These are phyloP conservation scores for Xestobium rufovillosum DNA, from an alignment of 2,888 invertebrate species.

Conservation along the genomic window DNA sequence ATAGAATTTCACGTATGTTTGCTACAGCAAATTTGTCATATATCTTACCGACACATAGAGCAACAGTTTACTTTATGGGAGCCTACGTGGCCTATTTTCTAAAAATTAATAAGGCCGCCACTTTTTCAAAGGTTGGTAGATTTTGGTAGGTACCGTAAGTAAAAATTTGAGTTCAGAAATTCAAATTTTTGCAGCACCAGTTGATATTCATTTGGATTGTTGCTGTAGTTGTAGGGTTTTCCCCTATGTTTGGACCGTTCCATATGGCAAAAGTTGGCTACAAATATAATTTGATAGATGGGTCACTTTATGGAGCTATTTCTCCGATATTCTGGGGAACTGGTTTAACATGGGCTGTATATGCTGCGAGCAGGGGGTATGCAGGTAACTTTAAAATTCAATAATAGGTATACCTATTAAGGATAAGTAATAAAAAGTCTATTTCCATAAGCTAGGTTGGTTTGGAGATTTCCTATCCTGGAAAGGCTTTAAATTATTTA, in stretches of 20 bases:
- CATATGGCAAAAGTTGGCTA: slow-evolving; percentile 48
- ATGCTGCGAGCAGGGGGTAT: slow-evolving; percentile 48
- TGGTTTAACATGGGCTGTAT: slow-evolving; percentile 47
- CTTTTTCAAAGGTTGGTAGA: slow-evolving; percentile 24
- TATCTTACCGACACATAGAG: slow-evolving; percentile 54
- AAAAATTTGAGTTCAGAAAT: too few species aligned
- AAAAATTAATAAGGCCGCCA: slow-evolving; percentile 22
- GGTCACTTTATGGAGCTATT: slow-evolving; percentile 50
- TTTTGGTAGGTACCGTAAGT: too few species aligned
- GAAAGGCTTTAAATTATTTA: slow-evolving; percentile 50
- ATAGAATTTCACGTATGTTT: slow-evolving; percentile 53
- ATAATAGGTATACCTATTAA: too few species aligned
- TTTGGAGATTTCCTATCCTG: slow-evolving; percentile 48
- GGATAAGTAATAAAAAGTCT: slow-evolving; percentile 13
- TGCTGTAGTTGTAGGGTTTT: slow-evolving; percentile 38
- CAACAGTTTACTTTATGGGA: slow-evolving; percentile 58
- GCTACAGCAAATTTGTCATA: slow-evolving; percentile 58
- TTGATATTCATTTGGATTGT: slow-evolving; percentile 46
- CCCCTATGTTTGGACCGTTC: slow-evolving; percentile 48
- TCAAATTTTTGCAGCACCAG: too few species aligned
- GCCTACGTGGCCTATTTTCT: slow-evolving; percentile 51
- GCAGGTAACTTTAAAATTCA: slow-evolving; percentile 41
- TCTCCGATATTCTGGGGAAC: slow-evolving; percentile 53
- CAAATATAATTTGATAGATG: slow-evolving; percentile 45
- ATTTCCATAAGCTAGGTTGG: slow-evolving; percentile 33